Evolutionary conservation across 2,888 invertebrate species (phyloP), one percentile per base, ranked within the genome.

Genomic region (Tenthredo distinguenda): DNA sequence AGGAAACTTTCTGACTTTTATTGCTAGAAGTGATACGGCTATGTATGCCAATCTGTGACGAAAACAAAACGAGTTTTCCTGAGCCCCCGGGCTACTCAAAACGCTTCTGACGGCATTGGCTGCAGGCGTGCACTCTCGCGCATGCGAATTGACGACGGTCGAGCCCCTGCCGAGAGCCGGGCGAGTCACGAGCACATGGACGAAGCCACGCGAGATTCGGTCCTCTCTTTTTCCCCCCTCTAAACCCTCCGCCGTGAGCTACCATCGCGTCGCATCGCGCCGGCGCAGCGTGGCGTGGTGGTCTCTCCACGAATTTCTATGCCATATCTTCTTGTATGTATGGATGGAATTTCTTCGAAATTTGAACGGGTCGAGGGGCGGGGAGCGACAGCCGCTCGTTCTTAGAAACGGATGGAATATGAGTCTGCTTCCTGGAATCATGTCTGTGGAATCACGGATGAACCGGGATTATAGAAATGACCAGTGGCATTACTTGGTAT

Each of bases 161-260:
- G 83, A 83, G 83, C 83, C 83, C 68, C 83, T 50, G 68, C 18
- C 40, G 26, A 68, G 79, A 40, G 62, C 58, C 58, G 79, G 31
- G 15, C 31, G 47, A 68, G 50, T 83, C 83, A 83, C 83, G 81
- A 83, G 83, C 83, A 83, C 71, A 68, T 83, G 83, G 83, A 83
- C 71, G 62, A 81, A 81, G 55, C 77, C 77, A 77, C 81, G 58
- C 81, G 81, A 81, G 62, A 81, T 37, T 79, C 79, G 21, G n/a
- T 6, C 65, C 26, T 15, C 43, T 31, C 71, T 50, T 34, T 34
- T 34, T 15, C 34, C 7, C 68, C 68, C 31, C 34, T 34, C 68
- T 34, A 5, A 55, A n/a, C 7, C 62, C 10, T 3, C 10, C 31
- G 31, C 65, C 21, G 31, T 31, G 31, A 21, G 26, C 3, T 26